Conservation (phyloP, 2,113 vertebrate genomes). For the Columba janthina region DNA sequence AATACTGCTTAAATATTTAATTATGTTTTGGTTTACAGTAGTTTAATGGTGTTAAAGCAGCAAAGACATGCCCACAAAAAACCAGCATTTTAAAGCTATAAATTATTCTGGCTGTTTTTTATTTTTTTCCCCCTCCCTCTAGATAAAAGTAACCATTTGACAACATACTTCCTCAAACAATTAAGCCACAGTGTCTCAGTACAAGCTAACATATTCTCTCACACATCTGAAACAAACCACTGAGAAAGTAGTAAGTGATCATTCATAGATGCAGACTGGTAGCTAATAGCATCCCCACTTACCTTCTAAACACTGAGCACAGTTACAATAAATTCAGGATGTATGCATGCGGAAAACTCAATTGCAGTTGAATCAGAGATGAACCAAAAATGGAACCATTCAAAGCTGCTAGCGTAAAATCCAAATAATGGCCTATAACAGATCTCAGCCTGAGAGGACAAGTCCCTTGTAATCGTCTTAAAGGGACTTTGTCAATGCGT, state of each 20-base stretch:
- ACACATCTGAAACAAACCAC: slow-evolving; percentile 21
- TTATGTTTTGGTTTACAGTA: slow-evolving; percentile 16
- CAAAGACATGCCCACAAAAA: background rate
- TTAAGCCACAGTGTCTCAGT: background rate
- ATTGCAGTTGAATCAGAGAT: background rate
- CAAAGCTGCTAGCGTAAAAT: slow-evolving; percentile 6
- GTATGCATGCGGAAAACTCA: slow-evolving; percentile 6
- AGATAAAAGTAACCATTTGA: slow-evolving; percentile 8
- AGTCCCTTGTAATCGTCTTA: background rate
- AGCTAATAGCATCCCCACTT: slow-evolving; percentile 45
- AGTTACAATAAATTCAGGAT: slow-evolving; percentile 41
- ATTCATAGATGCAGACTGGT: slow-evolving; percentile 16
- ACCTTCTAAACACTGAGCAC: slow-evolving; percentile 25
- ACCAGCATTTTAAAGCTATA: background rate
- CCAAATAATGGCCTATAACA: background rate
- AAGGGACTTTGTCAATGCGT: background rate
- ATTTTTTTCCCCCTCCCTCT: too few relatives aligned
- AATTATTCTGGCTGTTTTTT: slow-evolving; percentile 32
- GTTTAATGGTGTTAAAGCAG: background rate
- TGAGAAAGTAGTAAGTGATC: slow-evolving; percentile 1
- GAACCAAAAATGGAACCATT: slow-evolving; percentile 21
- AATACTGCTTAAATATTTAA: slow-evolving; percentile 50
- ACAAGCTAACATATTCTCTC: background rate
- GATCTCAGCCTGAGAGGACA: background rate
- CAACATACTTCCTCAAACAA: background rate